These are phyloP conservation scores for Ostrea edulis DNA, from an alignment of 1,140 invertebrate genomes.

Conservation along the genomic window DNA sequence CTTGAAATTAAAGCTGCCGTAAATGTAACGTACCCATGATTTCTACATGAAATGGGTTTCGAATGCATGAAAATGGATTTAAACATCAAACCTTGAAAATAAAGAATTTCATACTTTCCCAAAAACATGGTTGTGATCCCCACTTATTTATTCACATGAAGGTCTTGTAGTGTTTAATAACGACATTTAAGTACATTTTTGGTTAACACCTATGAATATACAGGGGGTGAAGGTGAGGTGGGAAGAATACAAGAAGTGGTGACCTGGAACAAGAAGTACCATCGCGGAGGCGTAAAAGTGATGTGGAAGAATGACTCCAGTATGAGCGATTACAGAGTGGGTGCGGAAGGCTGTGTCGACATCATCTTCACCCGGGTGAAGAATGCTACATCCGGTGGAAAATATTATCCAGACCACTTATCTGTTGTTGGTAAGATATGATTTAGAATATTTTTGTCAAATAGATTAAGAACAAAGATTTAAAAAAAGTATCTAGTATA, in stretches of 20 bases:
- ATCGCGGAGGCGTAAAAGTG: constrained; percentile 91
- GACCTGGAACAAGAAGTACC: constrained; percentile 89
- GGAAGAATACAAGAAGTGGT: constrained; percentile 90
- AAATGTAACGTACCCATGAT: too few species aligned
- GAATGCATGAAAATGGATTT: not conserved
- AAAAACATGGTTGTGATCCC: not conserved
- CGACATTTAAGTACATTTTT: not conserved
- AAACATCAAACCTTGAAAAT: not conserved
- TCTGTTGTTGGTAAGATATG: constrained; percentile 85
- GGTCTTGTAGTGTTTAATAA: not conserved
- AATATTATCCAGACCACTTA: constrained; percentile 90
- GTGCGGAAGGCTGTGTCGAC: constrained; percentile 93
- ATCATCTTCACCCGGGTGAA: constrained; percentile 84
- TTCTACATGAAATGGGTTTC: not conserved
- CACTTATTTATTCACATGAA: not conserved
- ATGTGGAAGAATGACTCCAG: constrained; percentile 79
- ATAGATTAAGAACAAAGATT: not conserved
- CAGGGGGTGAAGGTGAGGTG: constrained; percentile 83
- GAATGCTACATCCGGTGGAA: constrained; percentile 85
- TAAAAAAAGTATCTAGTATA: not conserved
- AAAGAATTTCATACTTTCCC: not conserved
- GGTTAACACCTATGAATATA: not conserved
- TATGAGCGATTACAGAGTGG: constrained; percentile 87
- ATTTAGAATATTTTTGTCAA: not conserved
- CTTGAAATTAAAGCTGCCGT: too few species aligned